Conservation (phyloP, 2,113 vertebrate genomes). For the Otocyon megalotis region DNA sequence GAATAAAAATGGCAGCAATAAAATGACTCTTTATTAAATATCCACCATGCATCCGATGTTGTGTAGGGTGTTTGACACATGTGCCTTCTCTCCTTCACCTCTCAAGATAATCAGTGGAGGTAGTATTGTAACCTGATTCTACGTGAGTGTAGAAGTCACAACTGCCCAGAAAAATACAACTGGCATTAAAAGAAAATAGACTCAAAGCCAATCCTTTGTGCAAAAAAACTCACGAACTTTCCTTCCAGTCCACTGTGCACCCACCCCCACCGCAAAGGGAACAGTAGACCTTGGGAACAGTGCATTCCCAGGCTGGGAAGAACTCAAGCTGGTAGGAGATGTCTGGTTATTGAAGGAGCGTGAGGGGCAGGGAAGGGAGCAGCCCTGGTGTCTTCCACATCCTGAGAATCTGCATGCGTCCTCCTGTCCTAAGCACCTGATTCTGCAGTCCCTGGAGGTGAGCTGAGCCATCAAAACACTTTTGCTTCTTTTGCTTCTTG, state of each 20-base stretch:
- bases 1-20: neutral
- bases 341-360: neutral
- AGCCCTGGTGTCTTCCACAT: neutral
- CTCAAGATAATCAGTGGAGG: neutral
- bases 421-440: neutral
- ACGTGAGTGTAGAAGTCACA: neutral
- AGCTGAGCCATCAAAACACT: neutral
- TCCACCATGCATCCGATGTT: neutral
- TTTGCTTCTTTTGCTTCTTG: neutral
- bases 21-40: neutral
- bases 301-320: neutral
- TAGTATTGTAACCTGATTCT: neutral
- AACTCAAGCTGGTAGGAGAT: neutral
- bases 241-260: neutral
- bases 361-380: neutral
- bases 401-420: neutral
- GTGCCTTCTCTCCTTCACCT: slow-evolving; percentile 12
- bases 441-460: neutral
- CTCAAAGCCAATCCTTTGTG: neutral
- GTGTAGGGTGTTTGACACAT: neutral
- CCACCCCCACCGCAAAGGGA: neutral
- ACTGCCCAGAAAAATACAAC: neutral
- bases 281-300: neutral
- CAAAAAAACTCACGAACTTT: neutral
- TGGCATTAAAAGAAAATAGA: neutral